A percentile compares a stretch with the other conserved stretches of the same genome.
phyloP scores from a whole-genome alignment of 2,797 vertebrate species.

The Sardinella longiceps region DNA sequence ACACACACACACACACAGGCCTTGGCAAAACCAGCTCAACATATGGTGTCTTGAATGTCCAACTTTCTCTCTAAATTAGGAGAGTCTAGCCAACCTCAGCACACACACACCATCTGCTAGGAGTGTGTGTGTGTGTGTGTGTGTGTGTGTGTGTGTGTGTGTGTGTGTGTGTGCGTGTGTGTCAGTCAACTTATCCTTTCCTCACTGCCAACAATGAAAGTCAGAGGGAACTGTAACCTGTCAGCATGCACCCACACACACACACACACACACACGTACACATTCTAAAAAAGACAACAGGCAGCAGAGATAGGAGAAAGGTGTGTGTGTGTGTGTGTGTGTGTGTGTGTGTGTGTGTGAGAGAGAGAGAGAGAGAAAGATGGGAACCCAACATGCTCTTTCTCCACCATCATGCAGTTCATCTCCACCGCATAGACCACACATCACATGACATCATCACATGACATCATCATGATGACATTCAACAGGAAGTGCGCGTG shows the following conservation, averaged over 20 bases:
- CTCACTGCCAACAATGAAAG: neutral
- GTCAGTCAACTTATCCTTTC: neutral
- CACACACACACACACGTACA: slow-evolving; percentile 27
- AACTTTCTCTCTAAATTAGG: neutral
- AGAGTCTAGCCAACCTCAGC: neutral
- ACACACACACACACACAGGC: neutral
- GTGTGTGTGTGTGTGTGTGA: too few relatives aligned
- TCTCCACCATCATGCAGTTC: slow-evolving; percentile 70
- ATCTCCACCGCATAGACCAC: neutral
- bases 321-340: too few relatives aligned
- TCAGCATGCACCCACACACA: too few relatives aligned
- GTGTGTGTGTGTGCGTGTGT: neutral
- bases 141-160: too few relatives aligned
- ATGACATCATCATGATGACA: too few relatives aligned
- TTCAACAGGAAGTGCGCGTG: too few relatives aligned
- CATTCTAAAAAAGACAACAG: neutral
- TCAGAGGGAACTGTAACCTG: neutral
- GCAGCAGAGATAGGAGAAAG: neutral
- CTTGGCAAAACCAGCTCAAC: neutral
- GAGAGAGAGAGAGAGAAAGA: slow-evolving; percentile 47
- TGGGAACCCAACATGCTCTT: neutral
- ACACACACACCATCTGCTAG: neutral
- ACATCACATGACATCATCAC: too few relatives aligned
- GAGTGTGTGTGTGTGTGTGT: neutral
- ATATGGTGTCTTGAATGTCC: neutral